Evolutionary conservation across 2,113 vertebrate genomes (phyloP).

Genomic region (Hirundichthys speculiger): DNA sequence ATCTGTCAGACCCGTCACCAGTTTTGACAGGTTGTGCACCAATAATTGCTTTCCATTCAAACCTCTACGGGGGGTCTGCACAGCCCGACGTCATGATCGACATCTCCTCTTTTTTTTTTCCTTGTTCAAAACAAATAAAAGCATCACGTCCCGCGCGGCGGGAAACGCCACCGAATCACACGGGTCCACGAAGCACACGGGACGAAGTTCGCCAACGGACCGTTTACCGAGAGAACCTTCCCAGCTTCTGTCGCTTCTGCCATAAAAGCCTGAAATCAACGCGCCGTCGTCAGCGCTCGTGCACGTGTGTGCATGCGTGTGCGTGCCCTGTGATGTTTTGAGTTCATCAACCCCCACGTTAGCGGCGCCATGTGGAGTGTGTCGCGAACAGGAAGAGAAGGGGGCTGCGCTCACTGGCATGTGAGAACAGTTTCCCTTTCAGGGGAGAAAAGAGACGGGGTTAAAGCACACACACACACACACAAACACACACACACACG

Average conservation of each 20-base stretch:
- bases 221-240: constrained; percentile 10
- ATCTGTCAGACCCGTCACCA: too few relatives aligned
- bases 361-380: constrained; percentile 61
- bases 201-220: neutral
- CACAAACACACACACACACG: constrained; percentile 33
- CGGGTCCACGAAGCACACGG: neutral
- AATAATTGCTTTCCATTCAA: neutral
- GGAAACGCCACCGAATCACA: constrained; percentile 2
- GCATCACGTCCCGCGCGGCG: constrained; percentile 7
- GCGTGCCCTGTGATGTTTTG: neutral
- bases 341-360: neutral
- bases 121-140: constrained; percentile 4
- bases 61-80: neutral
- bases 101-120: neutral
- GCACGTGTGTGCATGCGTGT: neutral
- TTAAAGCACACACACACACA: constrained; percentile 46
- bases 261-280: constrained; percentile 13
- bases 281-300: neutral
- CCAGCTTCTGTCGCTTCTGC: constrained; percentile 1
- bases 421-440: constrained; percentile 92
- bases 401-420: constrained; percentile 69
- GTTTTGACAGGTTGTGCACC: too few relatives aligned
- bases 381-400: constrained; percentile 71
- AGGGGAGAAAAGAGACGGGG: constrained; percentile 72
- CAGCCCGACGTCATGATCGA: neutral